Evolutionary conservation across 1,140 invertebrate genomes (phyloP).

Genomic region (Temnothorax nylanderi): DNA sequence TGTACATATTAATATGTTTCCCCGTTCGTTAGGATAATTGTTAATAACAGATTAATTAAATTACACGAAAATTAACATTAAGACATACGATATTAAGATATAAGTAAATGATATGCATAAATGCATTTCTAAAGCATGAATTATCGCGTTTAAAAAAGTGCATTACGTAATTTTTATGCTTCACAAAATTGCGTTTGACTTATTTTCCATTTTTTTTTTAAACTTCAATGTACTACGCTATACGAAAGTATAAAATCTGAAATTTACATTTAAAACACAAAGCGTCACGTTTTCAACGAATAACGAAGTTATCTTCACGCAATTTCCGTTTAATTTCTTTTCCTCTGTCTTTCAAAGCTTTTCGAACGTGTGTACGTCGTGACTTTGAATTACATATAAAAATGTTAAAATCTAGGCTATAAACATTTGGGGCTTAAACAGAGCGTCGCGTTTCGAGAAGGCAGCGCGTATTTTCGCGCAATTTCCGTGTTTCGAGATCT

Average conservation of each 20-base stretch:
- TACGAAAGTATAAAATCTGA: not conserved
- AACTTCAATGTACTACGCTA: not conserved
- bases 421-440: not conserved
- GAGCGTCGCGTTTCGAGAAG: not conserved
- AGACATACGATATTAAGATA: not conserved
- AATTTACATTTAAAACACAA: not conserved
- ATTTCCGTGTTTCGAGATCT: conserved; percentile 21
- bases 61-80: not conserved
- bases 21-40: no score
- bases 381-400: not conserved
- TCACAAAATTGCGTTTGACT: not conserved
- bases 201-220: not conserved
- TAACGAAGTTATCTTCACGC: not conserved
- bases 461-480: not conserved
- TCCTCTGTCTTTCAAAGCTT: not conserved
- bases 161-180: not conserved
- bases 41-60: not conserved
- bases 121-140: not conserved
- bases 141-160: not conserved
- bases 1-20: not conserved
- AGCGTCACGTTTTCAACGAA: not conserved
- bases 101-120: not conserved
- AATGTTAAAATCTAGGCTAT: not conserved
- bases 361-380: not conserved
- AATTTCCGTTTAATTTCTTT: not conserved